phyloP scores from a whole-genome alignment of 2,113 vertebrate genomes.

The Caranx melampygus region DNA sequence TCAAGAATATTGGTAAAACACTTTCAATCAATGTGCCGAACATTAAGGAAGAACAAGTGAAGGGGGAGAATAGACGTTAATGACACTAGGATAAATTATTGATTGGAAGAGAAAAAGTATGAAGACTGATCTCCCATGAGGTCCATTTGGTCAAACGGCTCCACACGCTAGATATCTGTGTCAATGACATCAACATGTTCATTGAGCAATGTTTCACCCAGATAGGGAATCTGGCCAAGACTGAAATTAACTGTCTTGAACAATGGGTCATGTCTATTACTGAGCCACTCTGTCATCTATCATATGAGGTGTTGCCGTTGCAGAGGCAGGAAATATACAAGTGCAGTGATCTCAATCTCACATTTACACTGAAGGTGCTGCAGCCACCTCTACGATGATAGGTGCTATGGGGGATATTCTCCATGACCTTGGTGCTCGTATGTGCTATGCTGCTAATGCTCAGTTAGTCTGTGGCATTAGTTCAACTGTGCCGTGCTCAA shows the following conservation, averaged over 20 bases:
- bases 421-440: constrained; percentile 69
- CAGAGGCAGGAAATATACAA: constrained; percentile 46
- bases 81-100: constrained; percentile 59
- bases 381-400: constrained; percentile 53
- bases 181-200: constrained; percentile 62
- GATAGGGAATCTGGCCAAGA: constrained; percentile 60
- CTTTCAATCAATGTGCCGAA: constrained; percentile 44
- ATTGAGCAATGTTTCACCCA: constrained; percentile 58
- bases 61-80: constrained; percentile 51
- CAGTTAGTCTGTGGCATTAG: constrained; percentile 33
- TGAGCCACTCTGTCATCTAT: constrained; percentile 46
- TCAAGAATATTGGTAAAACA: constrained; percentile 64
- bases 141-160: constrained; percentile 68
- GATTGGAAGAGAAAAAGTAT: constrained; percentile 69
- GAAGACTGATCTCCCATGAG: constrained; percentile 44
- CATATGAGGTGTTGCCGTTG: constrained; percentile 41
- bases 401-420: constrained; percentile 43
- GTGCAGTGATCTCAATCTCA: constrained; percentile 54
- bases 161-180: constrained; percentile 56
- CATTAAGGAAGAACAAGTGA: constrained; percentile 40
- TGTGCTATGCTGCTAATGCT: constrained; percentile 39
- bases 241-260: constrained; percentile 65
- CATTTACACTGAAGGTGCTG: constrained; percentile 52
- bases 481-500: constrained; percentile 42
- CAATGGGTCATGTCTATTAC: constrained; percentile 67